Evolutionary conservation across 2,113 vertebrate species (phyloP).

Genomic region (Tyto alba): DNA sequence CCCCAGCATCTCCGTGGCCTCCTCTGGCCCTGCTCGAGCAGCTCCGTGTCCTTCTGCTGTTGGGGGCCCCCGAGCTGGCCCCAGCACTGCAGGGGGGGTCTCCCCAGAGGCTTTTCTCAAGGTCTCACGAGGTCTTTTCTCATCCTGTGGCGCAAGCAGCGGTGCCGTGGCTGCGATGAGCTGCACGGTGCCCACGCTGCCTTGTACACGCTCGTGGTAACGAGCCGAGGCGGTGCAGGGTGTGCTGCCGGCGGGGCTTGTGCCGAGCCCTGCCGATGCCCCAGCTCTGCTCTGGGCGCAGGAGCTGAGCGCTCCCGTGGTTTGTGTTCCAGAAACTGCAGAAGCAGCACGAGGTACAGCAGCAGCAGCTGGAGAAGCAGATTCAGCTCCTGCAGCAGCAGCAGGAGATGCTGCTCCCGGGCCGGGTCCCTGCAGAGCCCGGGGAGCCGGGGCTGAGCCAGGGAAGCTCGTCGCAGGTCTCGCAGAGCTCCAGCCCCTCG

Average conservation of each 20-base stretch:
- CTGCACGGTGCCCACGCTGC: fast-evolving
- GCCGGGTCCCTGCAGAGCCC: not conserved
- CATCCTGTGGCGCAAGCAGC: not conserved
- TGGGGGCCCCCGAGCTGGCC: no score
- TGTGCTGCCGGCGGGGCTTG: no score
- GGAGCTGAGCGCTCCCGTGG: fast-evolving
- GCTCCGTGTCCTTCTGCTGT: no score
- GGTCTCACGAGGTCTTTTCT: no score
- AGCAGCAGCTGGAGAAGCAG: conserved; percentile 70
- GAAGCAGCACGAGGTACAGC: conserved; percentile 70
- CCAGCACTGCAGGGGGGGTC: no score
- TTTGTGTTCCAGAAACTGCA: conserved; percentile 37
- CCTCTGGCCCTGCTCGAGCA: no score
- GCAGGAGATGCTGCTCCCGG: not conserved
- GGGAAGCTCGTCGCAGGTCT: not conserved
- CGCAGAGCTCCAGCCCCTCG: not conserved
- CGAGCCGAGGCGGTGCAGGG: fast-evolving
- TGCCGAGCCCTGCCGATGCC: not conserved
- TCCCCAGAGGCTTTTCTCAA: no score
- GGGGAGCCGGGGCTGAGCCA: not conserved
- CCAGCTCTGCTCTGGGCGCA: fast-evolving
- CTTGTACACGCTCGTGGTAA: fast-evolving
- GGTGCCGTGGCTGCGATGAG: fast-evolving
- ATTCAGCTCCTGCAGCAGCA: conserved; percentile 64
- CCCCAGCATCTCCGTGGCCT: no score